These are phyloP conservation scores for Branchipolynoe longqiensis DNA, from an alignment of 2,888 invertebrate species.

Conservation along the genomic window DNA sequence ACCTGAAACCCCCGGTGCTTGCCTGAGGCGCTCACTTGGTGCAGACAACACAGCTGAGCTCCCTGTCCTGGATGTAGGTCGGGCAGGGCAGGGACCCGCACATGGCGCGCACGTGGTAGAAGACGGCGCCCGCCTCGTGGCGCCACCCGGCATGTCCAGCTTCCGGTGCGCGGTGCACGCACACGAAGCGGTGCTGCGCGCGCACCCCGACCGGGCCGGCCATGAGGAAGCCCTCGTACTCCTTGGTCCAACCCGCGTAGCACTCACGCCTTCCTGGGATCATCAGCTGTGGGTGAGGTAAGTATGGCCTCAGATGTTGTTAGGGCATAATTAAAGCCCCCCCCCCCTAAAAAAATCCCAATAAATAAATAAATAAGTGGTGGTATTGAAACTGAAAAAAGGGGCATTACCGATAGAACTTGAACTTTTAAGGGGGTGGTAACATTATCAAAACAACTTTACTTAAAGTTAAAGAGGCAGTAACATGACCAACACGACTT, in stretches of 20 bases:
- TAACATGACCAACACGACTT: too few species aligned
- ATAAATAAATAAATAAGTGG: too few species aligned
- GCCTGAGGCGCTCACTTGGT: too few species aligned
- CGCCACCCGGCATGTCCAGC: background rate
- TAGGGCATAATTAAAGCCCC: too few species aligned
- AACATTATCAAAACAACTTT: too few species aligned
- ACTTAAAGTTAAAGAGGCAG: too few species aligned
- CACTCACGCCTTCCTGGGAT: constrained; percentile 44
- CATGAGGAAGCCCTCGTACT: constrained; percentile 55
- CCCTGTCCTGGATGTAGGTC: constrained; percentile 41
- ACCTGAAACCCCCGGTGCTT: too few species aligned
- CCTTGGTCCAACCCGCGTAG: constrained; percentile 46
- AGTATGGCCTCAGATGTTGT: too few species aligned
- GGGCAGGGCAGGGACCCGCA: constrained; percentile 53
- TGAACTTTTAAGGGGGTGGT: too few species aligned
- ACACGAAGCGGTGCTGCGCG: constrained; percentile 52
- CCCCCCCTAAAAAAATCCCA: too few species aligned
- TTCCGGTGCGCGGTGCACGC: constrained; percentile 21
- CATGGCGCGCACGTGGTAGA: constrained; percentile 42
- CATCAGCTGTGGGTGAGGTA: constrained; percentile 52
- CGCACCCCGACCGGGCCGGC: constrained; percentile 6
- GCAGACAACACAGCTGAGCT: constrained; percentile 48
- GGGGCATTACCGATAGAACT: too few species aligned
- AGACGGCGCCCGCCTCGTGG: constrained; percentile 29
- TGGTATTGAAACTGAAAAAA: too few species aligned